Evolutionary conservation across 2,888 invertebrate species (phyloP).

Genomic region (Pammene aurita): DNA sequence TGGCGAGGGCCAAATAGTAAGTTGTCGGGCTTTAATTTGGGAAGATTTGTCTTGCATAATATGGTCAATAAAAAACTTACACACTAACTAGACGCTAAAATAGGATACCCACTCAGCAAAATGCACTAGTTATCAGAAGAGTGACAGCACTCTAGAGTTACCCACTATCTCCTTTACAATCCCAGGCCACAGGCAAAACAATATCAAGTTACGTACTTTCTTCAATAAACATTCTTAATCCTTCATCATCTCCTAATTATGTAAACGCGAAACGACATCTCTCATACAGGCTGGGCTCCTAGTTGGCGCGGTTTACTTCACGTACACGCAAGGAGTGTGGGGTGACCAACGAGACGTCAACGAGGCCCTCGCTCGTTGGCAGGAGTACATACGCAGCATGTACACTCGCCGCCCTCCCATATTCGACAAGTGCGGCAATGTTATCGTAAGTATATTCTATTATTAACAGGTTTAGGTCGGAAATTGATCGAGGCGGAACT

Average conservation of each 20-base stretch:
- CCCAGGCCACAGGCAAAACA: no score
- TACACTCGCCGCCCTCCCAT: constrained; percentile 72
- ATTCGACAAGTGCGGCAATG: constrained; percentile 72
- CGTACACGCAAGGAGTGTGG: constrained; percentile 78
- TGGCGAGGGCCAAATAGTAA: no score
- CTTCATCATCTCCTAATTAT: constrained; percentile 11
- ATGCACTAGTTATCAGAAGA: no score
- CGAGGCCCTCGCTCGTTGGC: constrained; percentile 74
- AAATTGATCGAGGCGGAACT: not conserved
- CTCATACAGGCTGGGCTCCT: constrained; percentile 71
- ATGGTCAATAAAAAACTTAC: no score
- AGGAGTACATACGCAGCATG: constrained; percentile 72
- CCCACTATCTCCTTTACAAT: no score
- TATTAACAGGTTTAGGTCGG: not conserved
- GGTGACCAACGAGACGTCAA: constrained; percentile 73
- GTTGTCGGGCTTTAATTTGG: no score
- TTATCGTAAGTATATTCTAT: constrained; percentile 62
- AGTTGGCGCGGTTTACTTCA: constrained; percentile 73
- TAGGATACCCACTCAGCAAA: no score
- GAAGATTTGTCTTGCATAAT: no score
- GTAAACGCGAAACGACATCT: constrained; percentile 22
- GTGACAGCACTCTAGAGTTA: no score
- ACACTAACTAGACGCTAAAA: no score
- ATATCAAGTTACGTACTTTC: not conserved
- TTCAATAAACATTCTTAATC: not conserved